Evolutionary conservation across 1,140 invertebrate species (phyloP).

Genomic region (Globodera rostochiensis): DNA sequence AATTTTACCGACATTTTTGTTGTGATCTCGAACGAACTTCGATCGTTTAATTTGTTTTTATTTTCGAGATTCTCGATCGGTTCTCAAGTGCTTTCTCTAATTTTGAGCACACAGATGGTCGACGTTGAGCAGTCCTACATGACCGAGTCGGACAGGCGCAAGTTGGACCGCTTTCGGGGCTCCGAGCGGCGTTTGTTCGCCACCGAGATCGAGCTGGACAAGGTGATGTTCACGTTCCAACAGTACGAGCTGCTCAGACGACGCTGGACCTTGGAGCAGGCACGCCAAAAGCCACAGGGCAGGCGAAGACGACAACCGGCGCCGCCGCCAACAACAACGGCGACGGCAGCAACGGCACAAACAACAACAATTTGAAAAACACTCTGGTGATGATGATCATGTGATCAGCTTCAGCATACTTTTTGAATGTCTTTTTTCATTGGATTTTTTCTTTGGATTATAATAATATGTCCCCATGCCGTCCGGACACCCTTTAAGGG

Average conservation of each 20-base stretch:
- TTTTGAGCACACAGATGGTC: constrained; percentile 13
- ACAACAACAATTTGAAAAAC: neutral
- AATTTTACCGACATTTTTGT: no score
- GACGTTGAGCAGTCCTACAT: constrained; percentile 39
- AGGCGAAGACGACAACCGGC: neutral
- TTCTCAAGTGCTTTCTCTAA: neutral
- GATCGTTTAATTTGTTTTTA: no score
- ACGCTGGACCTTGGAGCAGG: constrained; percentile 15
- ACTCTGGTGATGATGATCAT: no score
- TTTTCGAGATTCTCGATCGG: no score
- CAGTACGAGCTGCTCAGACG: constrained; percentile 32
- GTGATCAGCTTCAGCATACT: no score
- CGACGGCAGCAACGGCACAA: no score
- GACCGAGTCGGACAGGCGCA: constrained; percentile 28
- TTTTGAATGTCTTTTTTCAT: no score
- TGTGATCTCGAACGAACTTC: no score
- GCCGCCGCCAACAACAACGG: no score
- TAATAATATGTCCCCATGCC: no score
- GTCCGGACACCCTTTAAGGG: no score
- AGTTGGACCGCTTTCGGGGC: constrained; percentile 29
- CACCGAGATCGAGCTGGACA: constrained; percentile 38
- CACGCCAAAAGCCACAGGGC: constrained; percentile 4
- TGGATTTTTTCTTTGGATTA: no score
- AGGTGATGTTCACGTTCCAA: constrained; percentile 36
- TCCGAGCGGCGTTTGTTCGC: constrained; percentile 27